Conservation (phyloP, 2,888 invertebrate genomes). For the Brenthis hecate region DNA sequence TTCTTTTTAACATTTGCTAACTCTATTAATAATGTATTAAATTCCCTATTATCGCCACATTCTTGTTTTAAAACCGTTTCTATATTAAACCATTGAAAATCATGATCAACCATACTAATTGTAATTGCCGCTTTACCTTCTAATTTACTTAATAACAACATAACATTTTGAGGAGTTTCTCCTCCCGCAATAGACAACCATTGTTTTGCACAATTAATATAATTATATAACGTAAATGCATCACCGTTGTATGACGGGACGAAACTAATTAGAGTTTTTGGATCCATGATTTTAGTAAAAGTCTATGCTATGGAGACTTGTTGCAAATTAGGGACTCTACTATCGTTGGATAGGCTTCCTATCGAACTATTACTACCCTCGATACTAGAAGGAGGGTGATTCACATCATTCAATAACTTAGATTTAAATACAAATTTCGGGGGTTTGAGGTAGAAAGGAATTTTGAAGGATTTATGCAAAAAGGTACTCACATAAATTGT, state of each 20-base stretch:
- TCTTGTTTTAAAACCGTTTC: too few species aligned
- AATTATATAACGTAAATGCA: too few species aligned
- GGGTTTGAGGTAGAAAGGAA: background rate
- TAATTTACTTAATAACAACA: constrained; percentile 23
- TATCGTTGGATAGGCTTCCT: background rate
- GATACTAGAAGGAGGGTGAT: background rate
- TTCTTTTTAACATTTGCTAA: too few species aligned
- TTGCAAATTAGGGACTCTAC: constrained; percentile 3
- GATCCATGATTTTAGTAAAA: too few species aligned
- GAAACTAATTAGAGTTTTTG: too few species aligned
- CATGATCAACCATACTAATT: too few species aligned
- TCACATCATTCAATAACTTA: background rate
- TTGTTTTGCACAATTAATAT: constrained; percentile 27
- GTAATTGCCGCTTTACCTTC: constrained; percentile 8
- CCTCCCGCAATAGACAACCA: constrained; percentile 20
- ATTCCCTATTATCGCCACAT: too few species aligned
- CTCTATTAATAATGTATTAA: too few species aligned
- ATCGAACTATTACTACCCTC: background rate
- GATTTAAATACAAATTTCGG: constrained; percentile 5
- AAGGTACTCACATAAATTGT: background rate
- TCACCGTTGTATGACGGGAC: too few species aligned
- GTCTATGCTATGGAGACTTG: background rate
- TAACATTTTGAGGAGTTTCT: constrained; percentile 25
- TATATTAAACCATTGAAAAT: too few species aligned
- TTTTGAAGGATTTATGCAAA: background rate